Evolutionary conservation across 2,113 vertebrate species (phyloP).

Genomic region (Mormyrus iriodes): DNA sequence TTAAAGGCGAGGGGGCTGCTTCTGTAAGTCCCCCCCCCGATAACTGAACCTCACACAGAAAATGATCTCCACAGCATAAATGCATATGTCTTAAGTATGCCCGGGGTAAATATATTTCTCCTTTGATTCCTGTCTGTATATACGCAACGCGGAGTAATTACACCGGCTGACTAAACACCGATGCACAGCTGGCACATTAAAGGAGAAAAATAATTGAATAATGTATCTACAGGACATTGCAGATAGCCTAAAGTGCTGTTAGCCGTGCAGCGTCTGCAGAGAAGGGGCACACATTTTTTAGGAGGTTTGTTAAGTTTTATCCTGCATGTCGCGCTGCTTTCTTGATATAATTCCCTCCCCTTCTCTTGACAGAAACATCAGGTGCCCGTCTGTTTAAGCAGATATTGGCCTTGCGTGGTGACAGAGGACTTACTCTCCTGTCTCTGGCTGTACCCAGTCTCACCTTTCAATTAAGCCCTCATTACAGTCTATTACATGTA

Average conservation of each 20-base stretch:
- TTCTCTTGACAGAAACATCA: neutral
- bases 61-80: slow-evolving; percentile 59
- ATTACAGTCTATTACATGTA: slow-evolving; percentile 49
- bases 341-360: slow-evolving; percentile 24
- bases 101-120: slow-evolving; percentile 51
- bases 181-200: slow-evolving; percentile 66
- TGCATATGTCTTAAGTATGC: slow-evolving; percentile 54
- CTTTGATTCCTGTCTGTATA: slow-evolving; percentile 60
- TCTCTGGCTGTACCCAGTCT: slow-evolving; percentile 43
- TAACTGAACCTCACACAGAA: slow-evolving; percentile 57
- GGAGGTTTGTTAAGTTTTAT: slow-evolving; percentile 43
- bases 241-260: slow-evolving; percentile 49
- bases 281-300: slow-evolving; percentile 31
- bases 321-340: slow-evolving; percentile 9
- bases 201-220: slow-evolving; percentile 68
- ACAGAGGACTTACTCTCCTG: neutral
- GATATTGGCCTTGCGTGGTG: neutral
- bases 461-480: slow-evolving; percentile 52
- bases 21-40: slow-evolving; percentile 28
- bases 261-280: slow-evolving; percentile 48
- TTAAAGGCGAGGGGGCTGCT: neutral
- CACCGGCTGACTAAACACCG: slow-evolving; percentile 66
- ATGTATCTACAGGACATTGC: slow-evolving; percentile 70
- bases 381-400: neutral
- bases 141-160: slow-evolving; percentile 62